Evolutionary conservation across 2,888 invertebrate genomes (phyloP).

Genomic region (Silvanus unidentatus): DNA sequence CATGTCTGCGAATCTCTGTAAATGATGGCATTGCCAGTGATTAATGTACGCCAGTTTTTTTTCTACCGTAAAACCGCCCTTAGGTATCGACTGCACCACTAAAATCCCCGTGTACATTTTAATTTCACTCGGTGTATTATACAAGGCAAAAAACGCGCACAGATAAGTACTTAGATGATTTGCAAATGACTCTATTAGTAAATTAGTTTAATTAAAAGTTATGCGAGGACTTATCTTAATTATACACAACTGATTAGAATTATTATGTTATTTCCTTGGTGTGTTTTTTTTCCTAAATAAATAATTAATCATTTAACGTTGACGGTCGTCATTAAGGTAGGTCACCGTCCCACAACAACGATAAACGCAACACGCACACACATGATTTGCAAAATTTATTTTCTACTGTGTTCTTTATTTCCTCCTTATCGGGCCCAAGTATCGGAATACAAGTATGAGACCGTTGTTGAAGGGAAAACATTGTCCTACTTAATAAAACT

Average conservation of each 20-base stretch:
- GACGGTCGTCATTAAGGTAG: neutral
- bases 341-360: too few relatives aligned
- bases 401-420: neutral
- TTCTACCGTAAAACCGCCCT: neutral
- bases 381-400: neutral
- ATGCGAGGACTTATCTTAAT: neutral
- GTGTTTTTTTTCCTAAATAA: constrained; percentile 14
- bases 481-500: constrained; percentile 6
- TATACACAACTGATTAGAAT: neutral
- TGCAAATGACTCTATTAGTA: constrained; percentile 1
- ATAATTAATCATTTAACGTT: constrained; percentile 13
- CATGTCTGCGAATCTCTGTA: constrained; percentile 1
- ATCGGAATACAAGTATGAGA: neutral
- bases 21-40: constrained; percentile 2
- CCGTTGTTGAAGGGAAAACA: neutral
- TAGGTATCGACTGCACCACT: too few relatives aligned
- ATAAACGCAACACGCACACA: constrained; percentile 1
- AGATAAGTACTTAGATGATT: too few relatives aligned
- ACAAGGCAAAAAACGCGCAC: too few relatives aligned
- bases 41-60: neutral
- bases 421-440: neutral
- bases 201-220: neutral
- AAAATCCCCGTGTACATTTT: too few relatives aligned
- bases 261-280: constrained; percentile 1
- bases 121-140: too few relatives aligned